Conservation (phyloP, 2,797 vertebrate species). For the Pyrocephalus nanus region DNA sequence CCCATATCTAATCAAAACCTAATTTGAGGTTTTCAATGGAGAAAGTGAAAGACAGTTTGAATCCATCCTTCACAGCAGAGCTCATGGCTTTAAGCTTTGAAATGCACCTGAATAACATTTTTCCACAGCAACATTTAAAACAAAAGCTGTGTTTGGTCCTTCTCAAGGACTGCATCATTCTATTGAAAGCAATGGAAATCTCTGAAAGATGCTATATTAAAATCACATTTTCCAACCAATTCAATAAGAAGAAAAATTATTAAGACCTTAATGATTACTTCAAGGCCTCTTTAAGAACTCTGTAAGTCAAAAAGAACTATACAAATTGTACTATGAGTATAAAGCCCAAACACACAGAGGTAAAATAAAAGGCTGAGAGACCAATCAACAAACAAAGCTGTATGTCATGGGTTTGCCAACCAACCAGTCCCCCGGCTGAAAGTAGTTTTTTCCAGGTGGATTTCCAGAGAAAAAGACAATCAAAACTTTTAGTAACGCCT, state of each 20-base stretch:
- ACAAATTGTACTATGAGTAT: background rate
- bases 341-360: background rate
- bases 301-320: background rate
- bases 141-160: background rate
- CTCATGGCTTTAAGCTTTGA: background rate
- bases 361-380: background rate
- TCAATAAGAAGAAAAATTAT: background rate
- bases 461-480: no score
- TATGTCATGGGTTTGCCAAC: no score
- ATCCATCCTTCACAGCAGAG: background rate
- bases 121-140: background rate
- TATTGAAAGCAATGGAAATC: background rate
- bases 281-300: background rate
- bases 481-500: no score
- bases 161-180: background rate
- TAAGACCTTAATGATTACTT: background rate
- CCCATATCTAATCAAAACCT: background rate
- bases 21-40: background rate
- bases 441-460: no score
- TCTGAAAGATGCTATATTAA: background rate
- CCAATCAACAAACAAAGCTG: background rate
- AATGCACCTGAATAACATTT: background rate
- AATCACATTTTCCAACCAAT: background rate
- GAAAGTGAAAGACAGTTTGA: background rate
- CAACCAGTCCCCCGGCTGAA: no score